These are phyloP conservation scores for Neolamprologus sp. DNA, from an alignment of 2,113 vertebrate genomes.

Conservation along the genomic window DNA sequence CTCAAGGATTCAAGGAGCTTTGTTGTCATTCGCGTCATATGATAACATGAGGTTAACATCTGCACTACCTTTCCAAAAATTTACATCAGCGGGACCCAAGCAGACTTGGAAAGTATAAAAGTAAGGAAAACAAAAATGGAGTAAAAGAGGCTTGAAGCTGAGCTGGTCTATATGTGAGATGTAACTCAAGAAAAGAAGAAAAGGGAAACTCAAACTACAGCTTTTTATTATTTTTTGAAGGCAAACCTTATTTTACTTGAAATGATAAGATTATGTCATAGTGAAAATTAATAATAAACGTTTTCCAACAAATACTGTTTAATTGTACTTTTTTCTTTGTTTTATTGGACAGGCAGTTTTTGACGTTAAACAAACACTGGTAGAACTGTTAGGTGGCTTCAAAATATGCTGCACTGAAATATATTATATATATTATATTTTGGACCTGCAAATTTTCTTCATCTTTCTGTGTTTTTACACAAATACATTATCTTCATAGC, in stretches of 20 bases:
- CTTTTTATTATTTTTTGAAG: not conserved
- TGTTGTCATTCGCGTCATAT: fast-evolving
- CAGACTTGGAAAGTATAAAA: not conserved
- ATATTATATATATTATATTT: not conserved
- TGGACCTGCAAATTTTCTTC: not conserved
- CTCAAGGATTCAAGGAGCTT: not conserved
- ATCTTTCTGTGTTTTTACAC: not conserved
- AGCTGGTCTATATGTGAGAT: not conserved
- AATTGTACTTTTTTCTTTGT: not conserved
- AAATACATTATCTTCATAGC: not conserved
- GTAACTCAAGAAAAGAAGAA: not conserved
- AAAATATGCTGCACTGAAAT: not conserved
- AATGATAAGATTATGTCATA: not conserved
- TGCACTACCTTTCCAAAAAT: not conserved
- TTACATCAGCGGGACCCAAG: not conserved
- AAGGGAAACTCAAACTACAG: not conserved
- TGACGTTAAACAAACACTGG: not conserved
- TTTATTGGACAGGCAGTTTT: not conserved
- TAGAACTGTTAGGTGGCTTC: not conserved
- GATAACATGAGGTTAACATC: not conserved
- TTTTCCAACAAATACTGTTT: not conserved
- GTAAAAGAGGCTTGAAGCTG: not conserved
- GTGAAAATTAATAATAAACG: not conserved
- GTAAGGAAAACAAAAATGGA: not conserved
- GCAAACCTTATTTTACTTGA: not conserved